Base-by-base conservation (phyloP, 2,797 vertebrate species). In the Rhadinocentrus ornatus region DNA sequence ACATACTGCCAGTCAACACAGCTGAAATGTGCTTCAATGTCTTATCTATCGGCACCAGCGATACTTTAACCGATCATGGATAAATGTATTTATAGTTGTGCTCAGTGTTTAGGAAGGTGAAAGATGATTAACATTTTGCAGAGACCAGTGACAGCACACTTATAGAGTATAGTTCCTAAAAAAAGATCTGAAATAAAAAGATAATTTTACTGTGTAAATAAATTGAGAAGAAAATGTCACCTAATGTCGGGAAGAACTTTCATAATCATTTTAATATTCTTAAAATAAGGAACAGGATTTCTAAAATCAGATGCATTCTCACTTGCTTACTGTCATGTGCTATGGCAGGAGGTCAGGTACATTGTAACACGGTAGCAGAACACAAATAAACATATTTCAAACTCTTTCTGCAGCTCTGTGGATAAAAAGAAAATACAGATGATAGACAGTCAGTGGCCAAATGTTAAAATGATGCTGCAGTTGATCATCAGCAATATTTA, bases 31-130 rank as follows among this genome's bases (percentile, higher is more conserved):
- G 2, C 0, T 65, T 62, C 0, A 31, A 50, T 16, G 26, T 27
- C 69, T 67, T 72, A 68, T 68, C 69, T 64, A 26, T 29, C 37
- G 26, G 32, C 20, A 22, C 26, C 75, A 72, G 61, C 26, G 27
- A 22, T 22, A 71, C 53, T 13, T 56, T 32, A 27, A 26, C 16
- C 52, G 44, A 44, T 16, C 50, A 18, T n/a, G 61, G 69, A 67
- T 77, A 67, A 67, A 53, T 57, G 57, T 71, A 58, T 77, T 66
- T 67, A 71, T 54, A 70, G 65, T 32, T 31, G 6, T 3, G 1
- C 56, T 62, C 22, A 9, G 1, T 41, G 15, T 39, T 50, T 34
- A 9, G 50, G 54, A 63, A 71, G 7, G 20, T 60, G 58, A 22
- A 37, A 46, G 35, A 24, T 27, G 39, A n/a, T 50, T 31, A 41